A percentile compares a stretch with the other conserved stretches of the same genome.
These are phyloP conservation scores for Trisateles emortualis DNA, from an alignment of 2,888 invertebrate species.

Conservation along the genomic window DNA sequence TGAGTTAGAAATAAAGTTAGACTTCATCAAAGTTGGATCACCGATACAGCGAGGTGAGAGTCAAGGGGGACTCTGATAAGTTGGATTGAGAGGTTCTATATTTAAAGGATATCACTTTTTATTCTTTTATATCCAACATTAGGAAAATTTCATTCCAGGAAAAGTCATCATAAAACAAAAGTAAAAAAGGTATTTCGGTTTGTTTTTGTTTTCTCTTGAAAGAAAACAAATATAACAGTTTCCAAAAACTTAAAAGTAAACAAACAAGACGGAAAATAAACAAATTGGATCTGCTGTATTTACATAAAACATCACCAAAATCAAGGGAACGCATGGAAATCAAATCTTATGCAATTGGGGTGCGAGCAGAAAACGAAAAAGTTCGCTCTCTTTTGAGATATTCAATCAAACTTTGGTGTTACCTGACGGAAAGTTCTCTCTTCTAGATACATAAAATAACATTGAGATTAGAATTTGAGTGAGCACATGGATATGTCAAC, in stretches of 20 bases:
- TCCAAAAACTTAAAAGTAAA: constrained; percentile 1
- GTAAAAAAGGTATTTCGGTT: neutral
- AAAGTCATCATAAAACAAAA: neutral
- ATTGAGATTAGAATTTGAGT: neutral
- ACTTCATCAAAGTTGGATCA: constrained; percentile 54
- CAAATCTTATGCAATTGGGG: constrained; percentile 52
- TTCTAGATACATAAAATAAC: constrained; percentile 40
- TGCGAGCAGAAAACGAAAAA: constrained; percentile 57
- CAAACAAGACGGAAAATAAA: constrained; percentile 12
- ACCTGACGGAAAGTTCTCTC: constrained; percentile 55
- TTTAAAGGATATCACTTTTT: constrained; percentile 19
- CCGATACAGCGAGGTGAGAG: constrained; percentile 48
- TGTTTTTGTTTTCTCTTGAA: neutral
- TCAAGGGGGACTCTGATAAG: constrained; percentile 21
- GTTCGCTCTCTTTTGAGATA: constrained; percentile 60
- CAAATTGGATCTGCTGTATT: constrained; percentile 35
- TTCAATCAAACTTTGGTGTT: constrained; percentile 73
- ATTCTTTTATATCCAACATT: too few relatives aligned
- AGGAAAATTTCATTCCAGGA: too few relatives aligned
- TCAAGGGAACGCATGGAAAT: constrained; percentile 42
- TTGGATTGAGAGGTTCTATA: constrained; percentile 10
- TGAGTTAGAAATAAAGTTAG: constrained; percentile 52
- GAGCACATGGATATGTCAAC: constrained; percentile 20
- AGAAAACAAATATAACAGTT: neutral
- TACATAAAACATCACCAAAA: constrained; percentile 25